phyloP scores from a whole-genome alignment of 2,113 vertebrate species.

The Natator depressus region DNA sequence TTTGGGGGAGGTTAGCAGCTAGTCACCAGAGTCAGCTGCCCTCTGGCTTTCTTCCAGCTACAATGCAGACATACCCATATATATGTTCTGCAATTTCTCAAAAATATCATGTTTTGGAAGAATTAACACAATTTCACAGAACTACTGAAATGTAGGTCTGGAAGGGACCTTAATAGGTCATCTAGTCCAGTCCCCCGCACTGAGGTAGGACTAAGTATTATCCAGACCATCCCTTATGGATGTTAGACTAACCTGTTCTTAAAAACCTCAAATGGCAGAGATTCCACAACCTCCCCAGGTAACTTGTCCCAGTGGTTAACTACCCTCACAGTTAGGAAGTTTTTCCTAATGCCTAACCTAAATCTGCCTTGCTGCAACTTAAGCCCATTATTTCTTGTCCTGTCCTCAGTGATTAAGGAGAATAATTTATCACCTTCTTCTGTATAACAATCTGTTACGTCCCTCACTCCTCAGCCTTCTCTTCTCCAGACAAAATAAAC shows the following conservation, averaged over 20 bases:
- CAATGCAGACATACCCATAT: background rate
- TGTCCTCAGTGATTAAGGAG: background rate
- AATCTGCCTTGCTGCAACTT: background rate
- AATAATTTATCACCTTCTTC: background rate
- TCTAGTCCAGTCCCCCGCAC: background rate
- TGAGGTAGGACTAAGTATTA: background rate
- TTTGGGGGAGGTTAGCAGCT: background rate
- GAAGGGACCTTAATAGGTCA: background rate
- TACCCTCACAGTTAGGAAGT: background rate
- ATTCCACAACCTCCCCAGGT: background rate
- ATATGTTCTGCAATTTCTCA: background rate
- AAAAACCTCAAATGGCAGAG: too few species aligned
- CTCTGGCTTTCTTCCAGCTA: background rate
- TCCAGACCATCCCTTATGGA: too few species aligned
- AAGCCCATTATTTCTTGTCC: background rate
- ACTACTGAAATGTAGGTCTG: too few species aligned
- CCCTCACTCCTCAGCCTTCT: background rate
- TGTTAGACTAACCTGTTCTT: too few species aligned
- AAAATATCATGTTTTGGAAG: background rate
- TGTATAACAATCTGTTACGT: background rate
- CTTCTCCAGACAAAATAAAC: too few species aligned
- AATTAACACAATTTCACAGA: background rate
- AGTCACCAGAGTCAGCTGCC: too few species aligned
- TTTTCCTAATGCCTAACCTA: background rate
- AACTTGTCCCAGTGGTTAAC: background rate